A percentile compares a stretch with the other conserved stretches of the same genome.
phyloP scores from a whole-genome alignment of 2,113 vertebrate species.

The Chascanopsetta lugubris region DNA sequence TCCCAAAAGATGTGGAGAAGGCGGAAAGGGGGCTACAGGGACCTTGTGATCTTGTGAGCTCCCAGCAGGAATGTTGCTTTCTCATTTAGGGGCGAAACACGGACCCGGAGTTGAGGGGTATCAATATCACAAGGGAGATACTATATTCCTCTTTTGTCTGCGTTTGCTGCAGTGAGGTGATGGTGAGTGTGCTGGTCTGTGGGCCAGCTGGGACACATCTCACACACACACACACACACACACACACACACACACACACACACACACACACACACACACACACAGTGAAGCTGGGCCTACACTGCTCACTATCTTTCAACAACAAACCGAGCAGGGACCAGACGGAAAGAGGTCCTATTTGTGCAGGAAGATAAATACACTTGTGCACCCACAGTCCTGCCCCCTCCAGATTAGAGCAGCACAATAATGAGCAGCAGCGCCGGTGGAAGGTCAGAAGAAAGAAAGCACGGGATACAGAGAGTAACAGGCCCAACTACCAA shows the following conservation, averaged over 20 bases:
- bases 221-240: slow-evolving; percentile 23
- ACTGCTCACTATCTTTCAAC: slow-evolving; percentile 82
- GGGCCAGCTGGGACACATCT: slow-evolving; percentile 80
- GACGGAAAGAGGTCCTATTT: slow-evolving; percentile 82
- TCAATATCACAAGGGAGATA: slow-evolving; percentile 73
- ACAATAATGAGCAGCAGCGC: slow-evolving; percentile 74
- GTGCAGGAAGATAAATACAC: slow-evolving; percentile 82
- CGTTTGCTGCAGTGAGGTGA: slow-evolving; percentile 71
- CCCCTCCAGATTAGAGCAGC: slow-evolving; percentile 77
- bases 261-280: slow-evolving; percentile 13
- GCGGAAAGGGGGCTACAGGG: slow-evolving; percentile 53
- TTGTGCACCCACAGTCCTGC: slow-evolving; percentile 76
- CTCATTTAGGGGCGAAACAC: slow-evolving; percentile 71
- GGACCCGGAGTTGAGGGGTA: slow-evolving; percentile 71
- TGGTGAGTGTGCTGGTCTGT: slow-evolving; percentile 68
- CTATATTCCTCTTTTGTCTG: slow-evolving; percentile 70
- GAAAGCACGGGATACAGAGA: slow-evolving; percentile 68
- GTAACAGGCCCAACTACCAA: slow-evolving; percentile 58
- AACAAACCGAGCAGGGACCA: slow-evolving; percentile 80
- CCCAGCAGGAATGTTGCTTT: slow-evolving; percentile 70
- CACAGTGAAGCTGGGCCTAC: slow-evolving; percentile 52
- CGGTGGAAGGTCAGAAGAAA: slow-evolving; percentile 74
- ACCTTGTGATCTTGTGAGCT: slow-evolving; percentile 62
- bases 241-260: not conserved
- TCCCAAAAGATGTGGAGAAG: slow-evolving; percentile 69